These are phyloP conservation scores for Rhopalosiphum maidis DNA, from an alignment of 1,140 invertebrate genomes.

Conservation along the genomic window DNA sequence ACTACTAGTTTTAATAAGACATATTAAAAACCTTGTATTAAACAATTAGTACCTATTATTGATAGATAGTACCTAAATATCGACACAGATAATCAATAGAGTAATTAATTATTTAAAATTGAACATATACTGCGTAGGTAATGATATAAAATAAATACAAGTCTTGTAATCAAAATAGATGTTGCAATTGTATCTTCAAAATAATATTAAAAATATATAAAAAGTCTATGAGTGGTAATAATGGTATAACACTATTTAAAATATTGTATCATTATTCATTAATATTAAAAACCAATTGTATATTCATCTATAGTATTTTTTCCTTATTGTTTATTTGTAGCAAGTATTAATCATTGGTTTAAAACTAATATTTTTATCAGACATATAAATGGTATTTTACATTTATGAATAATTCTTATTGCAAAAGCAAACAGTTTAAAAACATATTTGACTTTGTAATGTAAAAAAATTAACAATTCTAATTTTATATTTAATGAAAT, in stretches of 20 bases:
- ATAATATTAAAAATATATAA: neutral
- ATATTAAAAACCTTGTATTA: neutral
- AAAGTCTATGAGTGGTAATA: neutral
- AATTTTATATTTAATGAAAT: neutral
- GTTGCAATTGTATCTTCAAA: neutral
- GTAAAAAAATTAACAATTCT: neutral
- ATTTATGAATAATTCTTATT: neutral
- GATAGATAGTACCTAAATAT: neutral
- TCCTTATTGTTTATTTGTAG: neutral
- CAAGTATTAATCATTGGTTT: neutral
- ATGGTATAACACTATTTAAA: neutral
- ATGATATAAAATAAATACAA: too few relatives aligned
- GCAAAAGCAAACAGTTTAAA: neutral
- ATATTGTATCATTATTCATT: neutral
- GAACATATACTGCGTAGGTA: too few relatives aligned
- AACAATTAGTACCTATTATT: neutral
- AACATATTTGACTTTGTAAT: constrained; percentile 7
- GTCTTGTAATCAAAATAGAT: neutral
- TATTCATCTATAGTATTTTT: neutral
- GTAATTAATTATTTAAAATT: neutral
- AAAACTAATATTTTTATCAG: neutral
- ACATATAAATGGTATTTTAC: neutral
- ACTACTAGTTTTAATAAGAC: neutral
- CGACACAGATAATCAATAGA: neutral
- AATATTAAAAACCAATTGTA: neutral